phyloP scores from a whole-genome alignment of 2,888 invertebrate genomes.

The Dasypolia templi region DNA sequence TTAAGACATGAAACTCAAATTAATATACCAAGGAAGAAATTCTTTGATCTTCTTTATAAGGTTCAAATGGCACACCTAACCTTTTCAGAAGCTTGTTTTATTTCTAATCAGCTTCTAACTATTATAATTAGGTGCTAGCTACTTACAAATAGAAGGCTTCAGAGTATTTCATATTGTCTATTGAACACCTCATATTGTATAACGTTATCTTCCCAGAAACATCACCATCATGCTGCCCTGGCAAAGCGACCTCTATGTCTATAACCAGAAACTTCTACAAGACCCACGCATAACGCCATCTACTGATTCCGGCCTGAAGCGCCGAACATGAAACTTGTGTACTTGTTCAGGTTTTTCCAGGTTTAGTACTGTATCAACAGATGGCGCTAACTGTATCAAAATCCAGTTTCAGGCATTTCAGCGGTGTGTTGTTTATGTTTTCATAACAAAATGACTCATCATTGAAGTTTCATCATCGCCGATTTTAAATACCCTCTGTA shows the following conservation, averaged over 20 bases:
- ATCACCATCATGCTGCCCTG: not conserved
- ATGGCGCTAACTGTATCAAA: slow-evolving; percentile 48
- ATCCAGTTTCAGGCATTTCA: not conserved
- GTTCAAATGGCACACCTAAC: not conserved
- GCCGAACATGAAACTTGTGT: not conserved
- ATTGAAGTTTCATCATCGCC: slow-evolving; percentile 44
- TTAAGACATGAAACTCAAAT: not conserved
- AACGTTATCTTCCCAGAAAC: not conserved
- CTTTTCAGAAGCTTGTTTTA: slow-evolving; percentile 15
- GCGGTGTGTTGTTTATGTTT: slow-evolving; percentile 34
- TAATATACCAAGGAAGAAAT: not conserved
- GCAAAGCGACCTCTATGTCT: slow-evolving; percentile 40
- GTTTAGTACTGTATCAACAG: slow-evolving; percentile 9
- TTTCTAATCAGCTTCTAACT: not conserved
- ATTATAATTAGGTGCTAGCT: no score
- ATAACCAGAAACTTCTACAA: slow-evolving; percentile 20
- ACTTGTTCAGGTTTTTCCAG: not conserved
- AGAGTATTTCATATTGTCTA: not conserved
- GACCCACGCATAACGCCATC: slow-evolving; percentile 49
- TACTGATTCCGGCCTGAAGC: not conserved
- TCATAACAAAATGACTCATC: slow-evolving; percentile 39
- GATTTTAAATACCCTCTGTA: slow-evolving; percentile 29
- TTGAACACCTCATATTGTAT: not conserved
- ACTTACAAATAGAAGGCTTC: no score
- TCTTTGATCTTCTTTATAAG: not conserved